Evolutionary conservation across 1,140 invertebrate species (phyloP), one percentile per base, ranked within the genome.

Genomic region (Trichoplusia ni): DNA sequence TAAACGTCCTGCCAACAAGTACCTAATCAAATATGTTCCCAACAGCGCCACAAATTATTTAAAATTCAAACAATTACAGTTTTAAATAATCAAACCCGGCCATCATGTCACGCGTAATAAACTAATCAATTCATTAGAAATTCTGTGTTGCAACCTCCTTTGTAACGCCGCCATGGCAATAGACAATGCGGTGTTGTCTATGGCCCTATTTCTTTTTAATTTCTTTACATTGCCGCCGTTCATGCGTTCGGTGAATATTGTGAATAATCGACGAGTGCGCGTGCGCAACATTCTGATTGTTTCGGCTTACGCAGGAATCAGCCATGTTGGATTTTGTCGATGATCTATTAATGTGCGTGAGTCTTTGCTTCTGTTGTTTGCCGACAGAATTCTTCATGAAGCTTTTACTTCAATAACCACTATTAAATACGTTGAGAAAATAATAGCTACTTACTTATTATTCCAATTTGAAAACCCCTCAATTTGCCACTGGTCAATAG

Each of bases 191-290:
- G 51, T 62, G 49, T 73, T 54, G 64, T 75, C 72, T 75, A 73
- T 72, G 71, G 46, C 67, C 66, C 68, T 73, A 72, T 77, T 81
- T 81, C 71, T 76, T 81, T 80, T 81, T 79, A 79, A 79, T 79
- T 73, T 73, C 77, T 79, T 74, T 77, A 73, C 58, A 65, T 35
- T 46, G 75, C 78, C 74, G 76, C 67, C 64, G 63, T 66, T 75
- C 65, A 69, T 53, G 44, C 33, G 33, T 64, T 73, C 63, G 59
- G 27, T 63, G 69, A 68, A 65, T 58, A 40, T 64, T 63, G 27
- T 63, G 69, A 65, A 67, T 58, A 40, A 67, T 63, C 60, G 61
- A 53, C 19, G n/a, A 11, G 35, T 19, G 53, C 31, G 25, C 65
- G 56, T 58, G 60, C 35, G 6, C 19, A 38, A 61, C 27, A 40